Percentiles rank a stretch among this genome's conserved stretches.
phyloP scores from a whole-genome alignment of 2,888 invertebrate genomes.

The Sarcophaga caerulescens region DNA sequence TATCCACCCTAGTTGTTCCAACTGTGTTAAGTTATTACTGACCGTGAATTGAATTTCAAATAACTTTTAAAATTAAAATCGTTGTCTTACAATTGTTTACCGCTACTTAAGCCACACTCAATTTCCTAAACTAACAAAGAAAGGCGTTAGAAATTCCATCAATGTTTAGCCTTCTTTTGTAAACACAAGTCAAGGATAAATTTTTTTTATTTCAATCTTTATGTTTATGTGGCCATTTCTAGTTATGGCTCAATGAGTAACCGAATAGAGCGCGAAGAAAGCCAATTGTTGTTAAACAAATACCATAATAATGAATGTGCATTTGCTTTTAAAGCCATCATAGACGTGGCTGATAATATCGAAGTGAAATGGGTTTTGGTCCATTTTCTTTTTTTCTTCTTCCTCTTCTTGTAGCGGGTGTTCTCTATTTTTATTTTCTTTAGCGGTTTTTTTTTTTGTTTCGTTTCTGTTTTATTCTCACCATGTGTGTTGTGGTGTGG shows the following conservation, averaged over 20 bases:
- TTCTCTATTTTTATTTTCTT: constrained; percentile 16
- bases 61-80: background rate
- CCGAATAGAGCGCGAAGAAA: background rate
- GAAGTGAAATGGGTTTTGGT: constrained; percentile 52
- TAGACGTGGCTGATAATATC: constrained; percentile 32
- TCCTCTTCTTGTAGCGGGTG: constrained; percentile 33
- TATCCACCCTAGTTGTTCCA: too few relatives aligned
- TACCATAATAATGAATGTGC: constrained; percentile 17
- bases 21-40: too few relatives aligned
- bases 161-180: constrained; percentile 37
- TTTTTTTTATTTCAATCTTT: constrained; percentile 46
- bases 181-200: constrained; percentile 59
- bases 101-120: constrained; percentile 11
- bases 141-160: constrained; percentile 62
- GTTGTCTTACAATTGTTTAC: background rate
- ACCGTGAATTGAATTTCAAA: too few relatives aligned
- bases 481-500: constrained; percentile 31
- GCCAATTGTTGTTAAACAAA: background rate
- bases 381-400: constrained; percentile 18
- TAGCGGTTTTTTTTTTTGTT: constrained; percentile 28
- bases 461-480: constrained; percentile 28
- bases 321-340: constrained; percentile 33
- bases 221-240: constrained; percentile 53
- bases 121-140: constrained; percentile 29
- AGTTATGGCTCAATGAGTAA: constrained; percentile 51